Evolutionary conservation across 1,140 invertebrate species (phyloP).

Genomic region (Ceratina calcarata): DNA sequence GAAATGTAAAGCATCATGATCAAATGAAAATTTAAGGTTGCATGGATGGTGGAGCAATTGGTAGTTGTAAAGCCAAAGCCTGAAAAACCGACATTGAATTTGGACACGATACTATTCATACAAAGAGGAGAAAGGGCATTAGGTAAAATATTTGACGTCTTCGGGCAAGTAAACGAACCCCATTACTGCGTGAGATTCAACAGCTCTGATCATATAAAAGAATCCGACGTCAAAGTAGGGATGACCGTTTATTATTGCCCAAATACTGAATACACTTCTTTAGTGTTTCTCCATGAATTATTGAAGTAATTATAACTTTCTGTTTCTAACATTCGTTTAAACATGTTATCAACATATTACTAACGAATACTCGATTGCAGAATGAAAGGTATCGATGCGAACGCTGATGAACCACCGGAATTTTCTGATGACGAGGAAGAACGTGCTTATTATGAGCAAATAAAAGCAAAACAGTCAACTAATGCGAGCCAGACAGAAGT

Average conservation of each 20-base stretch:
- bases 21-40: constrained; percentile 66
- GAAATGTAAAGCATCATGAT: constrained; percentile 33
- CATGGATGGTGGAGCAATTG: constrained; percentile 75
- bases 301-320: constrained; percentile 82
- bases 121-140: constrained; percentile 86
- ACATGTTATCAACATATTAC: constrained; percentile 41
- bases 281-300: constrained; percentile 87
- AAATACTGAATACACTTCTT: constrained; percentile 86
- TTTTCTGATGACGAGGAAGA: constrained; percentile 96
- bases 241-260: constrained; percentile 91
- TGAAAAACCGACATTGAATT: constrained; percentile 87
- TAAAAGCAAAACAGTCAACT: constrained; percentile 65
- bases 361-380: constrained; percentile 76
- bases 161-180: constrained; percentile 90
- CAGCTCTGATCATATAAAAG: constrained; percentile 85
- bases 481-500: constrained; percentile 13
- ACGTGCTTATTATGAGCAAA: constrained; percentile 74
- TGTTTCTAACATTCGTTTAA: neutral
- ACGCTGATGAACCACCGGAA: constrained; percentile 93
- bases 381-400: constrained; percentile 90
- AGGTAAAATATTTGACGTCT: constrained; percentile 93
- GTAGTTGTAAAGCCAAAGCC: constrained; percentile 74
- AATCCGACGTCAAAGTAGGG: constrained; percentile 84
- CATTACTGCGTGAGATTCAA: constrained; percentile 93
- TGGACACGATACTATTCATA: constrained; percentile 92